These are phyloP conservation scores for Cheilosia soror DNA, from an alignment of 2,888 invertebrate genomes.

Conservation along the genomic window DNA sequence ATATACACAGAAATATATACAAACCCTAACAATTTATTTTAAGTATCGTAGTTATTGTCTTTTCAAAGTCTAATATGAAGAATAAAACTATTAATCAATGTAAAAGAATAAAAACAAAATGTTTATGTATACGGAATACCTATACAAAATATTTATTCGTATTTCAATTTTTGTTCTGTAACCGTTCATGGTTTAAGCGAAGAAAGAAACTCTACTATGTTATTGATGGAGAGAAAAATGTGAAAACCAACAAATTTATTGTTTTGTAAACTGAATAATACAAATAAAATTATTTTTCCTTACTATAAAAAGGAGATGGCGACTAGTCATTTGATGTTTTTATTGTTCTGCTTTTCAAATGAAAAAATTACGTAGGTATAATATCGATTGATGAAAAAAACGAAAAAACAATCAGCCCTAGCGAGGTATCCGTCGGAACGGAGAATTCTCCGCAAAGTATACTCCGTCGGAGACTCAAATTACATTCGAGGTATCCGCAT, in stretches of 20 bases:
- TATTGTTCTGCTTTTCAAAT: background rate
- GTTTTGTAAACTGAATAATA: constrained; percentile 43
- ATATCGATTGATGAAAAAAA: no score
- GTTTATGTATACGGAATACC: background rate
- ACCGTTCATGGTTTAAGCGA: background rate
- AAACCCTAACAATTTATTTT: constrained; percentile 29
- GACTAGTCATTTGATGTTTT: constrained; percentile 12
- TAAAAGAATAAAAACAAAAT: background rate
- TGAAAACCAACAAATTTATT: constrained; percentile 41
- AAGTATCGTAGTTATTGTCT: constrained; percentile 14
- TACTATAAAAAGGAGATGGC: constrained; percentile 19
- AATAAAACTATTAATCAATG: constrained; percentile 29
- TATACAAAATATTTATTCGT: constrained; percentile 16
- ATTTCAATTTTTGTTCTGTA: constrained; percentile 9
- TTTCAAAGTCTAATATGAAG: constrained; percentile 7
- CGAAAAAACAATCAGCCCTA: no score
- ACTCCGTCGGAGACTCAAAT: no score
- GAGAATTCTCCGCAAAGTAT: no score
- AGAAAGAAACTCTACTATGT: constrained; percentile 5
- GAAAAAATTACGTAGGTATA: no score
- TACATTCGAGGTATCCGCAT: no score
- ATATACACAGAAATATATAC: constrained; percentile 26
- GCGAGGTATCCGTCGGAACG: no score
- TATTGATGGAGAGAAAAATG: constrained; percentile 2
- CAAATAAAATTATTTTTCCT: constrained; percentile 56